These are phyloP conservation scores for Sebastes vulpes DNA, from an alignment of 2,797 vertebrate genomes.

Conservation along the genomic window DNA sequence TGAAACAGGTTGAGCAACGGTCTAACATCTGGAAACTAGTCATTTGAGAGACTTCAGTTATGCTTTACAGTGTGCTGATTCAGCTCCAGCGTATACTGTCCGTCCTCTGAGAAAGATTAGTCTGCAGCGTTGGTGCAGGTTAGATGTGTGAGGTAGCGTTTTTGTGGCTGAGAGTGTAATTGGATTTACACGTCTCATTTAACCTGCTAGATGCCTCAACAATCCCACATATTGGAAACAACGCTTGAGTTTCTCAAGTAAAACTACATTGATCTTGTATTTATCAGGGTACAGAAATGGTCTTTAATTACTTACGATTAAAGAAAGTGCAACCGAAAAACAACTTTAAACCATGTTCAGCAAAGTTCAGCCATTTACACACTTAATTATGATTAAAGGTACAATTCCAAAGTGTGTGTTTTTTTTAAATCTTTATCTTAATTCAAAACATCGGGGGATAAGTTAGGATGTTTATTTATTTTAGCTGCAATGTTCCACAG, in stretches of 20 bases:
- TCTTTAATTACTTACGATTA: constrained; percentile 28
- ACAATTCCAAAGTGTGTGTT: neutral
- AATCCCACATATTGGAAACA: constrained; percentile 38
- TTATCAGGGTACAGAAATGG: constrained; percentile 18
- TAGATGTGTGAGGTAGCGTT: constrained; percentile 46
- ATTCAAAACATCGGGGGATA: neutral
- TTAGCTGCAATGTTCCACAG: neutral
- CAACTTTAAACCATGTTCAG: constrained; percentile 6
- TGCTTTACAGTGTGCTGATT: constrained; percentile 65
- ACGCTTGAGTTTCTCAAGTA: constrained; percentile 20
- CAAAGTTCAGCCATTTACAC: constrained; percentile 2
- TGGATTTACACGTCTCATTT: constrained; percentile 74
- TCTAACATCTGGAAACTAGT: constrained; percentile 56
- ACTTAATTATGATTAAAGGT: constrained; percentile 41
- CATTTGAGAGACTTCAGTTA: constrained; percentile 49
- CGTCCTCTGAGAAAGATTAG: constrained; percentile 46
- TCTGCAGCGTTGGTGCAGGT: constrained; percentile 48
- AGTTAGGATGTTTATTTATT: neutral
- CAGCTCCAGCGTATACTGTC: constrained; percentile 29
- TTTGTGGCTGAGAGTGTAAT: constrained; percentile 49
- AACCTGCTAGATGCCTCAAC: constrained; percentile 52
- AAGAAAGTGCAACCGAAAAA: constrained; percentile 21
- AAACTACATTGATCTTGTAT: constrained; percentile 33
- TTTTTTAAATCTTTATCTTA: neutral
- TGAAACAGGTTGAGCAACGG: constrained; percentile 26